Conservation (phyloP, 2,113 vertebrate genomes). For the Camelus bactrianus region DNA sequence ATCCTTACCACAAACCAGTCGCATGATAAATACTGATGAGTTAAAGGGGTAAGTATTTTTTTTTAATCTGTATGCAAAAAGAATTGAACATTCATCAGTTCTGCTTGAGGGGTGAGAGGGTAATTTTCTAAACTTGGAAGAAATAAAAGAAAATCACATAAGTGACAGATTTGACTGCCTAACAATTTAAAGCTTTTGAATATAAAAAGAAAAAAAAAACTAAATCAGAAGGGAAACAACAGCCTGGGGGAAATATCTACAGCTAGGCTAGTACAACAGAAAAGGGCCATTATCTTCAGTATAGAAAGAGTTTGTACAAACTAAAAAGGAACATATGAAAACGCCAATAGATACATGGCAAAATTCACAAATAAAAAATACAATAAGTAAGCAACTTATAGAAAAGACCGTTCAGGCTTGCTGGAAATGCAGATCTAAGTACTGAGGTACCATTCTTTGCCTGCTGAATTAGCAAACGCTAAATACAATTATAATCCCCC, state of each 20-base stretch:
- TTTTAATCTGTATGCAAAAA: neutral
- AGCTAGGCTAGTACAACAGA: neutral
- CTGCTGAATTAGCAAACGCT: neutral
- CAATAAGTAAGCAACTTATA: neutral
- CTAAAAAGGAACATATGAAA: constrained; percentile 45
- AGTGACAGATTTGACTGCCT: neutral
- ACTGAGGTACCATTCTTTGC: neutral
- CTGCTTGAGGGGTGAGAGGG: neutral
- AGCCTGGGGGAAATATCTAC: neutral
- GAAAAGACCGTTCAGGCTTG: neutral
- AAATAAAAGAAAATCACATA: constrained; percentile 51
- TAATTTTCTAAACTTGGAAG: constrained; percentile 43
- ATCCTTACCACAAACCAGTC: neutral
- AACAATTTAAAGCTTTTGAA: constrained; percentile 39
- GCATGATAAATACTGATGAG: neutral
- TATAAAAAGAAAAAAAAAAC: neutral
- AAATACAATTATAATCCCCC: neutral
- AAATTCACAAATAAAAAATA: constrained; percentile 36
- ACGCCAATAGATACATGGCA: neutral
- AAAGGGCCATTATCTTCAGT: neutral
- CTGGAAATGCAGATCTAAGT: constrained; percentile 51
- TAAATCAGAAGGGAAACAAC: neutral
- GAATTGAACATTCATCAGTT: neutral
- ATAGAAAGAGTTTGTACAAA: neutral
- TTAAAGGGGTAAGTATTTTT: neutral